phyloP scores from a whole-genome alignment of 2,113 vertebrate species.

The Leucopsar rothschildi region DNA sequence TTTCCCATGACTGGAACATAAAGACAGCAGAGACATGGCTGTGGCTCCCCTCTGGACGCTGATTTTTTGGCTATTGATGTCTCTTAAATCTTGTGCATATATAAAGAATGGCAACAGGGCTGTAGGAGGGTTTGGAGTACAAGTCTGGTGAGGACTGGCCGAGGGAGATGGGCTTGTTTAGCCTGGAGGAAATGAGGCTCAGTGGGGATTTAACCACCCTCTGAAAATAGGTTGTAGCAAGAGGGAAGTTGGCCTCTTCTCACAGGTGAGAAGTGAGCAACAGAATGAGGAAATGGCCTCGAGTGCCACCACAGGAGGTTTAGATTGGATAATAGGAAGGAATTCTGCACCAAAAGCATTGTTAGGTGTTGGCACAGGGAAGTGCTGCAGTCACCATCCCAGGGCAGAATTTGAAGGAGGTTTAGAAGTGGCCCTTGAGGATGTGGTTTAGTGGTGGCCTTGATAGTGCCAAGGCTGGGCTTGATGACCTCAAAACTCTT shows the following conservation, averaged over 20 bases:
- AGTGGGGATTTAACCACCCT: too few relatives aligned
- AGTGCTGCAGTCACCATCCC: too few relatives aligned
- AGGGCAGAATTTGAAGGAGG: fast-evolving
- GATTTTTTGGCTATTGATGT: background rate
- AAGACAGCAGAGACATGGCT: fast-evolving
- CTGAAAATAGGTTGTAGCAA: too few relatives aligned
- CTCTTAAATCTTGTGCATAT: too few relatives aligned
- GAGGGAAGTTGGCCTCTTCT: background rate
- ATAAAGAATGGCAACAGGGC: background rate
- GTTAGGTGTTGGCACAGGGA: background rate
- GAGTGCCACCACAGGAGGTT: background rate
- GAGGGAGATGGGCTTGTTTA: background rate
- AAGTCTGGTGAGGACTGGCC: background rate
- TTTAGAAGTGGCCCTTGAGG: background rate
- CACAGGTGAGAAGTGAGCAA: background rate
- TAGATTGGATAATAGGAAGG: background rate
- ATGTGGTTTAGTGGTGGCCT: background rate
- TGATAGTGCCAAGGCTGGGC: background rate
- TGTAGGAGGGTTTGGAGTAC: background rate
- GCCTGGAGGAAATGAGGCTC: background rate
- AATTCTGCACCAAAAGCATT: background rate
- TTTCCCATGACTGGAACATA: background rate
- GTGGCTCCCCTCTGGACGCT: background rate
- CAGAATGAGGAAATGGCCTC: background rate
- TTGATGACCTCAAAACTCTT: background rate